A percentile compares a stretch with the other conserved stretches of the same genome.
Evolutionary conservation across 2,888 invertebrate species (phyloP).

Genomic region (Eilema depressum): DNA sequence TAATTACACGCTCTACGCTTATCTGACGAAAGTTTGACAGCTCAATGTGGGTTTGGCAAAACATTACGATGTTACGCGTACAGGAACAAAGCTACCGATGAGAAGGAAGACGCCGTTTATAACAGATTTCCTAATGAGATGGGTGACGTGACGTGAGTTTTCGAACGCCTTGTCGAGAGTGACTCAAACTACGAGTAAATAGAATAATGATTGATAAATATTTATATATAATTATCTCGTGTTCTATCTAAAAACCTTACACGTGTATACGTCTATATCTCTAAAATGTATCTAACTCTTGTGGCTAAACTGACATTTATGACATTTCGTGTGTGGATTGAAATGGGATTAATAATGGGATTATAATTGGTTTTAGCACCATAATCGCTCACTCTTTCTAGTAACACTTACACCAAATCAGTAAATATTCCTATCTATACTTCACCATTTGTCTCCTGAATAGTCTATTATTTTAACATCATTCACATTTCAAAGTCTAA

Average conservation of each 20-base stretch:
- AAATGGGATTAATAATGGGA: too few relatives aligned
- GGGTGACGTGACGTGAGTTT: constrained; percentile 40
- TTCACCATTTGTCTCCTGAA: background rate
- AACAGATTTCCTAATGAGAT: constrained; percentile 38
- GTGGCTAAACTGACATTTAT: too few relatives aligned
- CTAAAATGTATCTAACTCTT: too few relatives aligned
- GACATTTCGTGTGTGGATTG: too few relatives aligned
- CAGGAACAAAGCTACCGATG: constrained; percentile 56
- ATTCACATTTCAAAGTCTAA: background rate
- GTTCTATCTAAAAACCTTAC: too few relatives aligned
- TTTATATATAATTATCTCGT: background rate
- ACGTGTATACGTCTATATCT: too few relatives aligned
- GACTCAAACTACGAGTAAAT: constrained; percentile 14
- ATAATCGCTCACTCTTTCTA: too few relatives aligned
- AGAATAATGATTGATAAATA: background rate
- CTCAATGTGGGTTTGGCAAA: constrained; percentile 75
- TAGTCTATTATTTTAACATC: background rate
- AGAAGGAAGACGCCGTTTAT: constrained; percentile 54
- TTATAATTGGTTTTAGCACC: too few relatives aligned
- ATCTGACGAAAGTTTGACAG: constrained; percentile 78
- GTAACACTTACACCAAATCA: too few relatives aligned
- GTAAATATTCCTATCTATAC: too few relatives aligned
- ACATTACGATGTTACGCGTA: constrained; percentile 53
- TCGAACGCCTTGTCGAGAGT: constrained; percentile 40
- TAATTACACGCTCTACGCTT: constrained; percentile 76